phyloP scores from a whole-genome alignment of 2,113 vertebrate genomes.

The Microtus ochrogaster region DNA sequence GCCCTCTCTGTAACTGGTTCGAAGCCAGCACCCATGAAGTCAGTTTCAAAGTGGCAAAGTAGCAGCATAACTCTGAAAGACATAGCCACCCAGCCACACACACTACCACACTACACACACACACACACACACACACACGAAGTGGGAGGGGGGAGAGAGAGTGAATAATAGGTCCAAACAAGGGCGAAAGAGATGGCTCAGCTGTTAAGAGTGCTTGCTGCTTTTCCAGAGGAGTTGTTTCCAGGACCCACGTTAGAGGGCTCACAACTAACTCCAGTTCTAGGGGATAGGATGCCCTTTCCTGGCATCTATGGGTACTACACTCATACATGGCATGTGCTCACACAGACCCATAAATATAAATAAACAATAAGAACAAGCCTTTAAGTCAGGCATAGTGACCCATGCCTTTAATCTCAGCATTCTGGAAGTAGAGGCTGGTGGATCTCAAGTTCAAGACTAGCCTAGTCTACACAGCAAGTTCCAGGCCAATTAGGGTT shows the following conservation, averaged over 20 bases:
- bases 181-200: background rate
- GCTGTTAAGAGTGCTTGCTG: background rate
- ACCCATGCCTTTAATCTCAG: background rate
- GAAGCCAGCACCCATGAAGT: background rate
- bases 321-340: background rate
- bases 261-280: background rate
- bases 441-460: background rate
- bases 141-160: background rate
- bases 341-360: no score
- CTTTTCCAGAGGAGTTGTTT: background rate
- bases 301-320: background rate
- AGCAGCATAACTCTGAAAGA: background rate
- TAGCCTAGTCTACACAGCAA: background rate
- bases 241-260: background rate
- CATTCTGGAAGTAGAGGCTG: background rate
- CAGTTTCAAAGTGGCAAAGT: background rate
- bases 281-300: no score
- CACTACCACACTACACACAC: background rate
- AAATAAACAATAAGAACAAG: background rate
- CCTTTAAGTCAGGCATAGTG: background rate
- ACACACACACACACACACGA: background rate
- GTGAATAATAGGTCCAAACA: conserved; percentile 32
- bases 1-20: background rate
- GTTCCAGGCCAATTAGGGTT: background rate
- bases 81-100: background rate